Percentiles rank a stretch among this genome's conserved stretches.
These are phyloP conservation scores for Psammodynastes pulverulentus DNA, from an alignment of 2,113 vertebrate genomes.

Conservation along the genomic window DNA sequence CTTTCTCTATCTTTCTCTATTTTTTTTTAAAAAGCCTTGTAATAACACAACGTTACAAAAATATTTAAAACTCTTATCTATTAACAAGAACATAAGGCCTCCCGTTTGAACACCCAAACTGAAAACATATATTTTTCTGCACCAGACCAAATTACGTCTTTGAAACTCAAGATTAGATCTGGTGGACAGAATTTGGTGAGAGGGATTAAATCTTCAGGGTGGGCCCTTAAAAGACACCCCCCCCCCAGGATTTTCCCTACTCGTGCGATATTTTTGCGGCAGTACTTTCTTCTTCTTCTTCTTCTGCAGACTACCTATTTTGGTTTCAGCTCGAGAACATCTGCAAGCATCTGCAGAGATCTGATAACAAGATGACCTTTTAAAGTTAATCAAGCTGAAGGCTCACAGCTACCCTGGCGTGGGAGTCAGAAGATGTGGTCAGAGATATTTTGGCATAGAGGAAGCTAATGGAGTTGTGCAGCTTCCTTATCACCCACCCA, in stretches of 20 bases:
- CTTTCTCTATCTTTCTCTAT: not conserved
- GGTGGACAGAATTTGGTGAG: not conserved
- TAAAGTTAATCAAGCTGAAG: slow-evolving; percentile 62
- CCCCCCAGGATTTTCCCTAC: not conserved
- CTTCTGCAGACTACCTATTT: not conserved
- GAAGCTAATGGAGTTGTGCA: slow-evolving; percentile 73
- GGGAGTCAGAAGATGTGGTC: slow-evolving; percentile 72
- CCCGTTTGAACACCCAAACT: not conserved
- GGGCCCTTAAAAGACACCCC: not conserved
- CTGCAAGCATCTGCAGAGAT: slow-evolving; percentile 43
- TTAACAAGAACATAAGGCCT: not conserved
- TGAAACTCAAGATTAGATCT: not conserved
- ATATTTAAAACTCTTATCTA: not conserved
- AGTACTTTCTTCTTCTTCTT: not conserved
- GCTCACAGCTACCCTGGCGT: slow-evolving; percentile 64
- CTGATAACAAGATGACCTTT: slow-evolving; percentile 68
- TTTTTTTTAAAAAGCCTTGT: not conserved
- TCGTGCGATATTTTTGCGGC: not conserved
- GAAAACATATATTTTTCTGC: no score
- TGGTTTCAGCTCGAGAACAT: not conserved
- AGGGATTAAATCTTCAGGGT: no score
- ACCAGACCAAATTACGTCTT: rapidly evolving
- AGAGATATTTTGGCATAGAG: slow-evolving; percentile 71
- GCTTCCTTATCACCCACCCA: slow-evolving; percentile 65
- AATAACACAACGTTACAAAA: not conserved